phyloP scores from a whole-genome alignment of 2,113 vertebrate genomes.

The Hydropotes inermis region DNA sequence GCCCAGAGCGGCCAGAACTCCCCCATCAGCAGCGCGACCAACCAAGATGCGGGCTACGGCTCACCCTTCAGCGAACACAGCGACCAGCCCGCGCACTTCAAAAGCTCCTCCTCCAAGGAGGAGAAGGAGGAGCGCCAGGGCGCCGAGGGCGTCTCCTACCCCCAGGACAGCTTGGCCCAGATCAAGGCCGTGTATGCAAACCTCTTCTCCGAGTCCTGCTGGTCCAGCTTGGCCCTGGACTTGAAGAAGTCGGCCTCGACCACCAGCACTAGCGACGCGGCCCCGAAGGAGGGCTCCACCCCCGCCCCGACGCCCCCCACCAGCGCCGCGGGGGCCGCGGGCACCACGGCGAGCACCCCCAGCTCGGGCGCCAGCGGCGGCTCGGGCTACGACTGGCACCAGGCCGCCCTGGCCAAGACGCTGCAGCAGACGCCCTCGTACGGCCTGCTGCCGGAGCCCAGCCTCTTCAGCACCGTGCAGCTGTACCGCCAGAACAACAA shows the following conservation, averaged over 20 bases:
- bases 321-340: slow-evolving; percentile 56
- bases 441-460: slow-evolving; percentile 96
- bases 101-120: slow-evolving; percentile 88
- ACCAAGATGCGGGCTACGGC: slow-evolving; percentile 95
- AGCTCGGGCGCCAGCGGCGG: slow-evolving; percentile 81
- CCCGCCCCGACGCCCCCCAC: slow-evolving; percentile 62
- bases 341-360: slow-evolving; percentile 56
- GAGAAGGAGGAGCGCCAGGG: slow-evolving; percentile 88
- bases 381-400: slow-evolving; percentile 97
- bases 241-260: slow-evolving; percentile 90
- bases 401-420: slow-evolving; percentile 97
- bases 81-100: slow-evolving; percentile 92
- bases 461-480: slow-evolving; percentile 98
- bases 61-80: slow-evolving; percentile 97
- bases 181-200: slow-evolving; percentile 98
- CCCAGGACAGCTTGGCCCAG: slow-evolving; percentile 97
- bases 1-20: slow-evolving; percentile 95
- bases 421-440: slow-evolving; percentile 93
- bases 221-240: slow-evolving; percentile 94
- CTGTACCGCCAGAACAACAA: slow-evolving; percentile 99
- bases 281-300: slow-evolving; percentile 80
- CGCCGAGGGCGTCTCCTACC: slow-evolving; percentile 86
- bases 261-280: slow-evolving; percentile 84
- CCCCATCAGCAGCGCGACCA: slow-evolving; percentile 95
- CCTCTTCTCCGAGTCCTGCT: slow-evolving; percentile 96